phyloP scores from a whole-genome alignment of 2,113 vertebrate genomes.

The Terrapene triunguis region DNA sequence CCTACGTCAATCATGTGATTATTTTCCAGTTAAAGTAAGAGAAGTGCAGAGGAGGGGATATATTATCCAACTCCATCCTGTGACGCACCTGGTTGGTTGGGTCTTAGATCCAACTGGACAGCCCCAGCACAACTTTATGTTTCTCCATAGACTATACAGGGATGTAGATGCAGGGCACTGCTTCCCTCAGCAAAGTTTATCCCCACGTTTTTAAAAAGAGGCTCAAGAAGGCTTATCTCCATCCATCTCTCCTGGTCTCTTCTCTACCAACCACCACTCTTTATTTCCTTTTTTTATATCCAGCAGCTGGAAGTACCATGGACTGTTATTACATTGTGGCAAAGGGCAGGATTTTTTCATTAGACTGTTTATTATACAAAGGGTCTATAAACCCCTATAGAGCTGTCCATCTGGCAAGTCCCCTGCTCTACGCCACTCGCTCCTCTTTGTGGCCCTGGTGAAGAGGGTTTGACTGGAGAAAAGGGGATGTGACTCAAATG shows the following conservation, averaged over 20 bases:
- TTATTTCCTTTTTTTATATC: neutral
- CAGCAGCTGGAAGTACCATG: neutral
- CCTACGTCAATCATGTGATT: fast-evolving
- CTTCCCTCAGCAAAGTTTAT: neutral
- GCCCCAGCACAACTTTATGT: neutral
- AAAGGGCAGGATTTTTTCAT: neutral
- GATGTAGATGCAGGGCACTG: neutral
- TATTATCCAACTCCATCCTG: fast-evolving
- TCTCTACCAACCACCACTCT: neutral
- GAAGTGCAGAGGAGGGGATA: fast-evolving
- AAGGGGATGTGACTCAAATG: neutral
- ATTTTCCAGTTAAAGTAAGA: neutral
- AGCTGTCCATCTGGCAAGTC: neutral
- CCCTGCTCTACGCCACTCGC: neutral
- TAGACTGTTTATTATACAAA: neutral
- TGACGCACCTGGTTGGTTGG: fast-evolving
- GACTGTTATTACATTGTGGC: too few relatives aligned
- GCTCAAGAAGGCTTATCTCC: neutral
- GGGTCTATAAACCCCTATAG: too few relatives aligned
- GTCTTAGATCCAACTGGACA: fast-evolving
- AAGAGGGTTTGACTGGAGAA: neutral
- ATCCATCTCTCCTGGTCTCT: neutral
- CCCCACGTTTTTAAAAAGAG: neutral
- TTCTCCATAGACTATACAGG: neutral
- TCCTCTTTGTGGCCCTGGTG: neutral